A percentile compares a stretch with the other conserved stretches of the same genome.
Evolutionary conservation across 2,113 vertebrate species (phyloP).

Genomic region (Condylura cristata): DNA sequence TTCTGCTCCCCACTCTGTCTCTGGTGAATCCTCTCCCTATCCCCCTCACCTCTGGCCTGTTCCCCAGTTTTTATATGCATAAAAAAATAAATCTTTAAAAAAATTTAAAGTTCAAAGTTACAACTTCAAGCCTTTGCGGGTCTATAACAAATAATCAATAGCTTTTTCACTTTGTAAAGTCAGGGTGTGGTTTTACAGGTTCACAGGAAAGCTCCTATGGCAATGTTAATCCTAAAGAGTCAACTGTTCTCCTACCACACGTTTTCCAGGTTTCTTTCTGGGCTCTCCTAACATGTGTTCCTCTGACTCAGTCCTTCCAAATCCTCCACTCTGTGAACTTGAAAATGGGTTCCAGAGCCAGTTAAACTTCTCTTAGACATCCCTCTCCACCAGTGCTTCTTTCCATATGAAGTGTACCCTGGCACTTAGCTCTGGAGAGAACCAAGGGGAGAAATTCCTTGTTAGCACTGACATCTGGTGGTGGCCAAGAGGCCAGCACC

Average conservation of each 20-base stretch:
- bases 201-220: background rate
- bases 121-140: background rate
- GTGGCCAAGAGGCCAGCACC: background rate
- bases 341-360: accelerated
- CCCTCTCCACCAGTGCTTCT: accelerated
- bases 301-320: background rate
- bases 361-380: background rate
- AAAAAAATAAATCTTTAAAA: too few species aligned
- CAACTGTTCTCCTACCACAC: background rate
- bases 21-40: too few species aligned
- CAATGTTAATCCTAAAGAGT: background rate
- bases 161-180: background rate
- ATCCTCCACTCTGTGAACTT: background rate
- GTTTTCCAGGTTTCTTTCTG: background rate
- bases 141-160: background rate
- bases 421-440: background rate
- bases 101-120: constrained; percentile 31
- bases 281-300: background rate
- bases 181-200: too few species aligned
- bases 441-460: background rate
- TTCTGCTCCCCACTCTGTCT: too few species aligned
- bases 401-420: background rate
- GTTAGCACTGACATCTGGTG: constrained; percentile 84
- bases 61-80: too few species aligned
- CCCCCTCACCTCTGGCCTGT: too few species aligned